Evolutionary conservation across 1,140 invertebrate species (phyloP).

Genomic region (Conus ventricosus): DNA sequence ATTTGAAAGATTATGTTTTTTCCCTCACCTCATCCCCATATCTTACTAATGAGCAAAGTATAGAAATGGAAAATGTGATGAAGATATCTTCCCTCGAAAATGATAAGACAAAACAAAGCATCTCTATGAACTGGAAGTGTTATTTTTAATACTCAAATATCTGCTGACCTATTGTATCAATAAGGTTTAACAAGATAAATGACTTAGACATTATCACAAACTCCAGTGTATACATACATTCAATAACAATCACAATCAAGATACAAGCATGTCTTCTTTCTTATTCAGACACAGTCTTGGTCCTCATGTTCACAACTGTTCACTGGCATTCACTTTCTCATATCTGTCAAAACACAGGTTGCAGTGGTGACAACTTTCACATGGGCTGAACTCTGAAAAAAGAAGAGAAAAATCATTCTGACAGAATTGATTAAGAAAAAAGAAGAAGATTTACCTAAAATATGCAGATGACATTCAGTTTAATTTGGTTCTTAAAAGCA

Average conservation of each 20-base stretch:
- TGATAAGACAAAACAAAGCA: background rate
- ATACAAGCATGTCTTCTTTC: background rate
- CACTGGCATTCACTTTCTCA: slow-evolving; percentile 31
- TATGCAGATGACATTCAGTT: background rate
- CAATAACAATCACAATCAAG: background rate
- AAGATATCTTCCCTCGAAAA: background rate
- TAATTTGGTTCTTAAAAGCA: too few relatives aligned
- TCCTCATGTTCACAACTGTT: background rate
- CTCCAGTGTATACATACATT: background rate
- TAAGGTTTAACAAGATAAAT: background rate
- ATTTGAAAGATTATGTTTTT: background rate
- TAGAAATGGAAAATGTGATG: too few relatives aligned
- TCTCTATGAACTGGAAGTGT: background rate
- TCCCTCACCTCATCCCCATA: background rate
- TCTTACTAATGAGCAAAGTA: background rate
- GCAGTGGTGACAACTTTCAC: slow-evolving; percentile 45
- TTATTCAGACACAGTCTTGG: background rate
- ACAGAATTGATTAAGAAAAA: background rate
- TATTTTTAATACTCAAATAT: background rate
- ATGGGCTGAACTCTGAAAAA: slow-evolving; percentile 50
- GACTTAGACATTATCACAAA: slow-evolving; percentile 15
- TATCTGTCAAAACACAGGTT: slow-evolving; percentile 47
- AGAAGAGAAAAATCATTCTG: slow-evolving; percentile 2
- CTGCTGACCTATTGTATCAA: too few relatives aligned
- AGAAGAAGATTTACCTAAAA: background rate